These are phyloP conservation scores for Amiota communis DNA, from an alignment of 2,888 invertebrate species.

Conservation along the genomic window DNA sequence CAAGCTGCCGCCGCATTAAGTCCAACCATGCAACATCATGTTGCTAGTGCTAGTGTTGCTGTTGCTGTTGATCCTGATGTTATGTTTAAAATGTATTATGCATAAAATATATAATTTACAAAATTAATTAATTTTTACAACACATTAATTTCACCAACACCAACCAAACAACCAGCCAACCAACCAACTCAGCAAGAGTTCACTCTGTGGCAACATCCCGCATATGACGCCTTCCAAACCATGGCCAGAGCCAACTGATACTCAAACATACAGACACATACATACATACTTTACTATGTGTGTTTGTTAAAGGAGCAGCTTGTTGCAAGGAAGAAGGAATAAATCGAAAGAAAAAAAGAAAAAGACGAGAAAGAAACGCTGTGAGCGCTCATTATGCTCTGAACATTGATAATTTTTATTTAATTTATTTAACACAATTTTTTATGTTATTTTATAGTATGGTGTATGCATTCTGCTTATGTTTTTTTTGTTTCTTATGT, in stretches of 20 bases:
- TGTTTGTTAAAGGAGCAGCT: conserved; percentile 40
- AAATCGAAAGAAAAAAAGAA: conserved; percentile 43
- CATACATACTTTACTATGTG: neutral
- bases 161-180: conserved; percentile 32
- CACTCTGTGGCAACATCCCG: neutral
- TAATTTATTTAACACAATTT: conserved; percentile 58
- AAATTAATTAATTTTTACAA: conserved; percentile 69
- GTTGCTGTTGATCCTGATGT: neutral
- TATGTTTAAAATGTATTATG: conserved; percentile 48
- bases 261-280: no score
- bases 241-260: no score
- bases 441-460: neutral
- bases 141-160: conserved; percentile 63
- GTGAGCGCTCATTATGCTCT: conserved; percentile 59
- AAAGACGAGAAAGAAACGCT: conserved; percentile 61
- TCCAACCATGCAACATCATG: neutral
- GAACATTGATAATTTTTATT: conserved; percentile 63
- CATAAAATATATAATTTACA: conserved; percentile 64
- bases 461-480: neutral
- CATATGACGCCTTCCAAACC: neutral
- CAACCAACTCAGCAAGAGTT: conserved; percentile 25
- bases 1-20: neutral
- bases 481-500: neutral
- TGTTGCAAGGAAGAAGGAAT: conserved; percentile 48
- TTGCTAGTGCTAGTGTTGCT: neutral